Evolutionary conservation across 2,797 vertebrate genomes (phyloP).

Genomic region (Sarcoramphus papa): DNA sequence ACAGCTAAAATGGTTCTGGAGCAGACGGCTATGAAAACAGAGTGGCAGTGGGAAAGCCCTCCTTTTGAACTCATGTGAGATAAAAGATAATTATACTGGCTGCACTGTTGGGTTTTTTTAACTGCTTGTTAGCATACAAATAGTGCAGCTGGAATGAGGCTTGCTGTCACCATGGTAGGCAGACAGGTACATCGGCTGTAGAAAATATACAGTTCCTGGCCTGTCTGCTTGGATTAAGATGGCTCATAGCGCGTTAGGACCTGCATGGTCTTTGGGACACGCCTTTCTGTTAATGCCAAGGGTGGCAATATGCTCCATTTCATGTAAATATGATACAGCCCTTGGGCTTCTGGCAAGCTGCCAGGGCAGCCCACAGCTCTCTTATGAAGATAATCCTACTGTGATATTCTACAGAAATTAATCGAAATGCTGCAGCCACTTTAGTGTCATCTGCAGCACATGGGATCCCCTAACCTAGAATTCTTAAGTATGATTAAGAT

Average conservation of each 20-base stretch:
- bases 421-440: neutral
- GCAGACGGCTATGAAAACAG: neutral
- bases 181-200: neutral
- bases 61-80: slow-evolving; percentile 30
- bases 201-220: neutral
- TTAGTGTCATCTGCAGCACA: neutral
- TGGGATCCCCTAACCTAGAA: neutral
- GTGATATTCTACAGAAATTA: neutral
- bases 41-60: slow-evolving; percentile 8
- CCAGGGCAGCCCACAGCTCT: neutral
- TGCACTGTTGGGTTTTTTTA: neutral
- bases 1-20: slow-evolving; percentile 4
- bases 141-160: neutral
- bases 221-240: neutral
- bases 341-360: neutral
- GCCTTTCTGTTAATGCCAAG: neutral
- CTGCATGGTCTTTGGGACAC: neutral
- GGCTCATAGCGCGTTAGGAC: neutral
- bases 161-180: neutral
- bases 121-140: slow-evolving; percentile 6
- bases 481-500: neutral
- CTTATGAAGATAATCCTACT: neutral
- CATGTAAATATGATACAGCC: neutral
- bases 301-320: slow-evolving; percentile 6
- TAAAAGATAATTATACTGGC: slow-evolving; percentile 20